Conservation (phyloP, 2,797 vertebrate species). For the Taenioides sp. region DNA sequence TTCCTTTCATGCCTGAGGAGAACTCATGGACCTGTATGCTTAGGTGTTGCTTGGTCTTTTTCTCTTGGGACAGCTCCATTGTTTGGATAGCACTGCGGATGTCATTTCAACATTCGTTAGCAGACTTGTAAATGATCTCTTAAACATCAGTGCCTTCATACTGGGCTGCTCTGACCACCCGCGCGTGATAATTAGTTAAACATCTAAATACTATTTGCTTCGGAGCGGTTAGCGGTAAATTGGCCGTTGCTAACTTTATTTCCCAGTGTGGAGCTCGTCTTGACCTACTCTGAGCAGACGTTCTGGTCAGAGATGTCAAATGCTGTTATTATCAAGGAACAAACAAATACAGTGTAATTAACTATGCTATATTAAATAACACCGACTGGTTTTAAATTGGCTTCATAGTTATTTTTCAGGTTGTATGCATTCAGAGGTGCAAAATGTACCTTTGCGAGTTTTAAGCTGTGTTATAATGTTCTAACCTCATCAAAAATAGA, state of each 20-base stretch:
- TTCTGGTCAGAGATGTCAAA: not conserved
- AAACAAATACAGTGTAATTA: not conserved
- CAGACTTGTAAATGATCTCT: conserved; percentile 43
- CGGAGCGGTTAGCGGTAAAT: conserved; percentile 14
- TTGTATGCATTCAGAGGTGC: not conserved
- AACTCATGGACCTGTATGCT: conserved; percentile 21
- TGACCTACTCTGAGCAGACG: not conserved
- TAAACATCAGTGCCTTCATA: conserved; percentile 29
- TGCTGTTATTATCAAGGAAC: not conserved
- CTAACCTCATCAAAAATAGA: no score
- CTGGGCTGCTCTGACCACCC: conserved; percentile 9
- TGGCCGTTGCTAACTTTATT: conserved; percentile 5
- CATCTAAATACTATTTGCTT: conserved; percentile 9
- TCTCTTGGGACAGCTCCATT: conserved; percentile 35
- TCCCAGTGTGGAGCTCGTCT: not conserved
- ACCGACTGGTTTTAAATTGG: not conserved
- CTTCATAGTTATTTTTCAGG: not conserved
- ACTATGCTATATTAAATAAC: no score
- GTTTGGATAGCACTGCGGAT: conserved; percentile 56
- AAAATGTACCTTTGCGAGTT: no score
- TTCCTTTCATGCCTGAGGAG: conserved; percentile 22
- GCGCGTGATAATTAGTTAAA: conserved; percentile 21
- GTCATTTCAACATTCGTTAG: conserved; percentile 51
- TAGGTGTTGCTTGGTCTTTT: conserved; percentile 40
- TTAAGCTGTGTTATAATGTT: no score